Conservation (phyloP, 2,113 vertebrate genomes). For the Maccullochella peelii region DNA sequence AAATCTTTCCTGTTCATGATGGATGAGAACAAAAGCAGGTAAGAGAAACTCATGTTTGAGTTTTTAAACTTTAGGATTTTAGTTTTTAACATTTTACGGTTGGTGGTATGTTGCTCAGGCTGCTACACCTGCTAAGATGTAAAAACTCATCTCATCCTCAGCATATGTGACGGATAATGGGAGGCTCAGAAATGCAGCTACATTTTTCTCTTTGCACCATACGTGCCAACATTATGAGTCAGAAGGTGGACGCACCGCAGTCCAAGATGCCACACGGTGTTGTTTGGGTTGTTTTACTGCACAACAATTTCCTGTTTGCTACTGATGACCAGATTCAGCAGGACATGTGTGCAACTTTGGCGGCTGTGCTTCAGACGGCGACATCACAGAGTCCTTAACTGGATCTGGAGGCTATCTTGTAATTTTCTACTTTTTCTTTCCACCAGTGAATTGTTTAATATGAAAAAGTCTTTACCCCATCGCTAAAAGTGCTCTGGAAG, state of each 20-base stretch:
- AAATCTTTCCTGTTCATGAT: conserved; percentile 22
- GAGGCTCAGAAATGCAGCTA: not conserved
- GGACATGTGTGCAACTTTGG: conserved; percentile 16
- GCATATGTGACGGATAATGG: not conserved
- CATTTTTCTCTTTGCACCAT: not conserved
- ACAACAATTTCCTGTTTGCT: conserved; percentile 52
- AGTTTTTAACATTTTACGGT: not conserved
- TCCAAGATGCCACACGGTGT: not conserved
- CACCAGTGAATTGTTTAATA: not conserved
- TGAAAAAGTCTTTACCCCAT: not conserved
- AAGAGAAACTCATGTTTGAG: not conserved
- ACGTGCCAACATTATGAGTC: not conserved
- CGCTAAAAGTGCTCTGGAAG: not conserved
- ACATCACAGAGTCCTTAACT: conserved; percentile 10
- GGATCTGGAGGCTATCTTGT: conserved; percentile 13
- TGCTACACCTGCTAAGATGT: not conserved
- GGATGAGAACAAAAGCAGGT: conserved; percentile 41
- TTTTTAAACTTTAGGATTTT: not conserved
- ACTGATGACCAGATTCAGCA: conserved; percentile 21
- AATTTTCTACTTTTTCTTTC: not conserved
- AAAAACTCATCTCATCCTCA: not conserved
- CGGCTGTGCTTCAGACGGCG: conserved; percentile 20
- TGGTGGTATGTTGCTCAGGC: too few relatives aligned
- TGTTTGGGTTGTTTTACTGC: conserved; percentile 6
- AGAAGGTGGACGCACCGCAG: not conserved